Evolutionary conservation across 2,113 vertebrate species (phyloP), one percentile per base, ranked within the genome.

Genomic region (Austrofundulus limnaeus): DNA sequence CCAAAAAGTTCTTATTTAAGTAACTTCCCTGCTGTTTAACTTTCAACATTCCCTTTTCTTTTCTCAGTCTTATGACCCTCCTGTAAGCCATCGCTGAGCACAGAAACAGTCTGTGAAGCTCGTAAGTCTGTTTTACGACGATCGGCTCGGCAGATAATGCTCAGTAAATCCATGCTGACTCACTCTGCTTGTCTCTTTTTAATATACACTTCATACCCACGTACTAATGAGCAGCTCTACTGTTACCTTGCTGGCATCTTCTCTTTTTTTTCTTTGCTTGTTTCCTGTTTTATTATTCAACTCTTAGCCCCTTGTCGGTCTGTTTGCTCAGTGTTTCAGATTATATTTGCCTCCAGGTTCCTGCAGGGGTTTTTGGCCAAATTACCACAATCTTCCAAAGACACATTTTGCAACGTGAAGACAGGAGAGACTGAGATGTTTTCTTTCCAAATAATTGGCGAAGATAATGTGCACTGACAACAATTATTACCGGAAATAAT

Each of bases 151-250:
- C 73, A 84, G 81, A 82, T 82, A 69, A 86, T 61, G 78, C 81
- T 75, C 45, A 57, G 41, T 52, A 77, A 86, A 89, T 75, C 70
- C 64, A 48, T 57, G 78, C 82, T 84, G 85, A 88, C 79, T 86
- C 76, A 80, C 66, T 60, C 41, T 7, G 49, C 43, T 48, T 8
- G 1, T 61, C 55, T 73, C 28, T 63, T 59, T 47, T 41, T 43
- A 46, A 69, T 47, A 66, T 37, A 61, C 19, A 13, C 49, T 51
- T 54, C 68, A 31, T 74, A 61, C 39, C 39, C 39, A 1, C 38
- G 51, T 34, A 57, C 37, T 77, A 81, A 82, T 77, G 67, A 79
- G 41, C 54, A 59, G 42, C 48, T 79, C 65, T 70, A 77, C 47
- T 24, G 24, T 66, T 66, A 68, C 21, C 55, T 70, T 61, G 57